Evolutionary conservation across 2,888 invertebrate species (phyloP), one percentile per base, ranked within the genome.

Genomic region (Patella ulyssiponensis): DNA sequence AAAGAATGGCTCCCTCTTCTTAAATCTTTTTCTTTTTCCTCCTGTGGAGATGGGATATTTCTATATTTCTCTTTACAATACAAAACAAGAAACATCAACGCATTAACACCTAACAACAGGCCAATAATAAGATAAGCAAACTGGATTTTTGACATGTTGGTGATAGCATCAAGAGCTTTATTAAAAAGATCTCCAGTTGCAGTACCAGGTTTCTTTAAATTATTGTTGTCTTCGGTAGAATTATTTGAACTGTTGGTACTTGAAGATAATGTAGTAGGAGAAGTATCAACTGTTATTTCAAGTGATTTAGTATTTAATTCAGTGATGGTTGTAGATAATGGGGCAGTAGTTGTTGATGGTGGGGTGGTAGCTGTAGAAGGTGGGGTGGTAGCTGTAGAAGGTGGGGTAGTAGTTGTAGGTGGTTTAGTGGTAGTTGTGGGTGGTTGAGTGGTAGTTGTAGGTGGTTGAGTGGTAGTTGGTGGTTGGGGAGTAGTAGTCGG

Each of bases 61-160:
- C 81, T 69, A 14, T 78, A 33, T 74, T 82, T 86, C 33, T 88
- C 86, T 72, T 83, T 81, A 77, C 90, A 91, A 80, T 91, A 92
- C 20, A 91, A 83, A 51, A 88, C 84, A 33, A 91, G 79, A 80
- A 92, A 92, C 44, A 91, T 77, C 2, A 90, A 77, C 0, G 92
- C 86, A 33, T 90, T 88, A 9, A 90, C 73, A 56, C 92, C 82
- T 9, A 91, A 84, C 64, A 90, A 86, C 5, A 89, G 78, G 0
- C 91, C 91, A 58, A 92, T 90, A 54, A 91, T 89, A 4, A 90
- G 79, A 80, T 92, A 92, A 2, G 91, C 91, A 85, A 92, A 89
- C 83, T 92, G 88, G 44, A 90, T 89, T 71, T 85, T 88, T 0
- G 90, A 89, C 81, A 90, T 86, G 70, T 86, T 82, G 52, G 82